Percentiles rank a stretch among this genome's conserved stretches.
Conservation (phyloP, 2,888 invertebrate genomes). For the Tanypteryx hageni region DNA sequence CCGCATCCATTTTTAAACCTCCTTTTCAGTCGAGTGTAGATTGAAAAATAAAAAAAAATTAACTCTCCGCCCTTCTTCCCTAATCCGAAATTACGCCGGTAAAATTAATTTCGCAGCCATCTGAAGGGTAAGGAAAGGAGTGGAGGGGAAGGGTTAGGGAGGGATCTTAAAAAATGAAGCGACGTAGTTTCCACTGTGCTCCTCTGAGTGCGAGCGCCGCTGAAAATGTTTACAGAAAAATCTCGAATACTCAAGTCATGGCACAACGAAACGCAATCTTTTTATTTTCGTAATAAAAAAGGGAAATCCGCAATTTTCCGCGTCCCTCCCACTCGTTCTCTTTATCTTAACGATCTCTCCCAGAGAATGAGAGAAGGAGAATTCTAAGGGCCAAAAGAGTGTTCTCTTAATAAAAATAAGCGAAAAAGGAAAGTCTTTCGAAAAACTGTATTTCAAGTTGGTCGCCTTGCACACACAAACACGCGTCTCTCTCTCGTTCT, state of each 20-base stretch:
- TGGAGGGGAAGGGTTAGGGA: neutral
- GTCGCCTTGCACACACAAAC: too few relatives aligned
- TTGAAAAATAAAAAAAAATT: neutral
- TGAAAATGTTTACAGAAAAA: neutral
- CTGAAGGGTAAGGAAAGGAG: neutral
- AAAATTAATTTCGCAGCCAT: slow-evolving; percentile 2
- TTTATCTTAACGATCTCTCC: neutral
- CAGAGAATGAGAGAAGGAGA: neutral
- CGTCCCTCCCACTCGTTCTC: neutral
- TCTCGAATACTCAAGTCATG: neutral
- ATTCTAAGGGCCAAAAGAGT: neutral
- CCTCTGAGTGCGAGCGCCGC: neutral
- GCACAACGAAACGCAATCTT: neutral
- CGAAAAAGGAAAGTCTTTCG: too few relatives aligned
- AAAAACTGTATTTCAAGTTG: too few relatives aligned
- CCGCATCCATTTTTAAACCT: too few relatives aligned
- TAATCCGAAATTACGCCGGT: neutral
- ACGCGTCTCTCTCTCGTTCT: too few relatives aligned
- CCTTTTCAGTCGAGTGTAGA: too few relatives aligned
- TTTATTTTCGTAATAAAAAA: neutral
- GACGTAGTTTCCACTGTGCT: neutral
- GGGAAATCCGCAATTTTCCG: neutral
- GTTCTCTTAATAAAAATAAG: neutral
- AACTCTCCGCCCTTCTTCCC: neutral
- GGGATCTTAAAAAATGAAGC: neutral